Base-by-base conservation (phyloP, 2,888 invertebrate species). In the Baronia brevicornis region DNA sequence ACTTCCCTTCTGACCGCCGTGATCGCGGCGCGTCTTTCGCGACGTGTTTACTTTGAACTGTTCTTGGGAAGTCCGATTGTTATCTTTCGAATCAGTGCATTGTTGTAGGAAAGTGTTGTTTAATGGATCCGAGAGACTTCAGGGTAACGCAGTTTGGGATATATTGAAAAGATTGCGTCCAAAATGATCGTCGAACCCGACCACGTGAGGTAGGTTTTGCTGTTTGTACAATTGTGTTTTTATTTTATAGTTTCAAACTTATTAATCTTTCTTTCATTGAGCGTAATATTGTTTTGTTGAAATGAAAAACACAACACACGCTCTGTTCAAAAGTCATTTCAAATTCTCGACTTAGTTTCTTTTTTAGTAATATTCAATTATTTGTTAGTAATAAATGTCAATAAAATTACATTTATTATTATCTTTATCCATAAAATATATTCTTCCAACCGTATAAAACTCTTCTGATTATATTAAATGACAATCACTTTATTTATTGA, bases 141-240 rank as follows among this genome's bases (percentile, higher is more conserved):
- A 57, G 44, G 46, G 56, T 54, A 60, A 53, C 47, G 47, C 48
- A 52, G 65, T 67, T 63, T 65, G 63, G 67, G 64, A 60, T 60
- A 71, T 60, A 61, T 62, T 73, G 70, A 75, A 69, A 78, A 75
- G 43, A 75, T 80, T 73, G 51, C 68, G 62, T 74, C 73, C 60
- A 79, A 65, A 69, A 85, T 85, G 84, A 84, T 85, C 53, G 85
- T 85, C 57, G 85, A 85, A 55, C 72, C 79, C 55, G 85, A 85
- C 72, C 82, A 84, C 69, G 62, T 82, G 74, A 82, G 84, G 84
- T 84, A 80, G 52, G 75, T 62, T 43, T 36, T 51, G 44, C 30
- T 60, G 60, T 73, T 75, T 71, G 49, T 54, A 55, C 69, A 70
- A 72, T 61, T 73, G 66, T 61, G 57, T 39, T 44, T 52, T 58